Conservation (phyloP, 2,113 vertebrate species). For the Sorex fumeus region DNA sequence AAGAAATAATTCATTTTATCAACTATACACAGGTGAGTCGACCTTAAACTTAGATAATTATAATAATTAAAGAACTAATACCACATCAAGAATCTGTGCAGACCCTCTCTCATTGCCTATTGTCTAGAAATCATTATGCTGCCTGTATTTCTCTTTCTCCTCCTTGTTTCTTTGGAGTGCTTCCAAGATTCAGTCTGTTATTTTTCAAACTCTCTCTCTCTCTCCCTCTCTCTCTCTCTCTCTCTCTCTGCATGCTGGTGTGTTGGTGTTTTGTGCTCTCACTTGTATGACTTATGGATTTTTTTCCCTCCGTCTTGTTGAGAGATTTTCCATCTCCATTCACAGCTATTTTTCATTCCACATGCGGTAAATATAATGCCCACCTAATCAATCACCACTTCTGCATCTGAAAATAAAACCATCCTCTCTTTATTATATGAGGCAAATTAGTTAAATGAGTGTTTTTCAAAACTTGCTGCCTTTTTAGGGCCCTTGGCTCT, state of each 20-base stretch:
- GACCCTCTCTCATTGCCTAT: constrained; percentile 81
- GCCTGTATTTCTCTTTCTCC: constrained; percentile 82
- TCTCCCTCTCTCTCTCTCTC: too few relatives aligned
- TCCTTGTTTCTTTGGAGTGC: constrained; percentile 85
- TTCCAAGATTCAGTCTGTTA: constrained; percentile 89
- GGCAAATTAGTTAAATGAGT: constrained; percentile 89
- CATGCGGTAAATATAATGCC: constrained; percentile 82
- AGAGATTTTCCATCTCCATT: constrained; percentile 84
- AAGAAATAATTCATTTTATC: constrained; percentile 82
- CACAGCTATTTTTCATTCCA: constrained; percentile 81
- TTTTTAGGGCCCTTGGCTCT: constrained; percentile 83
- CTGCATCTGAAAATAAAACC: constrained; percentile 81
- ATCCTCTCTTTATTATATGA: constrained; percentile 85
- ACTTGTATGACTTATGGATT: constrained; percentile 84
- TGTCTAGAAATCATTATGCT: constrained; percentile 87
- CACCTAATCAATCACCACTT: constrained; percentile 86
- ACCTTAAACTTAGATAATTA: constrained; percentile 90
- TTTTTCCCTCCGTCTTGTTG: constrained; percentile 73
- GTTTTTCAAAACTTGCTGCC: constrained; percentile 88
- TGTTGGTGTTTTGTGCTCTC: constrained; percentile 86
- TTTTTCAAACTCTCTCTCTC: constrained; percentile 88
- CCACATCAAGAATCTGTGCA: constrained; percentile 84
- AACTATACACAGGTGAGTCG: constrained; percentile 87
- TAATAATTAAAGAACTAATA: constrained; percentile 88
- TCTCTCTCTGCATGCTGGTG: constrained; percentile 82